phyloP scores from a whole-genome alignment of 2,113 vertebrate genomes.

The Acanthisitta chloris region DNA sequence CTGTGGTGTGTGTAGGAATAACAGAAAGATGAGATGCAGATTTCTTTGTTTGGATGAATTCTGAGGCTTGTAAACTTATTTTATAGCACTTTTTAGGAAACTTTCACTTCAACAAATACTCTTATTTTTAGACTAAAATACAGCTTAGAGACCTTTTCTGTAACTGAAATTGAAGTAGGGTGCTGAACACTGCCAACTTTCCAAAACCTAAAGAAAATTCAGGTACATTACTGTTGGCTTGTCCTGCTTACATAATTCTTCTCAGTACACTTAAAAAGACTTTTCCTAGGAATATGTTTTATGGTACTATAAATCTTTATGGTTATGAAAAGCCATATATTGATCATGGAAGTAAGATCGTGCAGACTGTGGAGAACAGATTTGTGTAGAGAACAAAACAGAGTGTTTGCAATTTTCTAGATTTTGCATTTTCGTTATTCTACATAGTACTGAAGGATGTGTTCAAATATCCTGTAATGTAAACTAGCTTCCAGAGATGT shows the following conservation, averaged over 20 bases:
- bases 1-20: background rate
- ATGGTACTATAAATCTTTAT: background rate
- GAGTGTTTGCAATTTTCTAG: background rate
- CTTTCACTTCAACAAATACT: background rate
- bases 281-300: conserved; percentile 23
- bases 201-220: conserved; percentile 30
- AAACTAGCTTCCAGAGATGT: background rate
- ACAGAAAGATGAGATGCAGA: background rate
- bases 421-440: background rate
- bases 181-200: conserved; percentile 38
- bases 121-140: background rate
- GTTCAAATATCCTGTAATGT: background rate
- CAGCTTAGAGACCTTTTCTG: background rate
- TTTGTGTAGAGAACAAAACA: background rate
- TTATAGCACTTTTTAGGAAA: background rate
- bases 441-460: background rate
- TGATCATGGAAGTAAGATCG: background rate
- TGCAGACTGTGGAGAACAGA: background rate
- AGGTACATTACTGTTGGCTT: background rate
- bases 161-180: background rate
- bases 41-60: background rate
- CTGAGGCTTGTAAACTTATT: background rate
- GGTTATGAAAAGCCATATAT: background rate
- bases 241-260: background rate
- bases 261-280: background rate